These are phyloP conservation scores for Meganola albula DNA, from an alignment of 2,888 invertebrate species.

Conservation along the genomic window DNA sequence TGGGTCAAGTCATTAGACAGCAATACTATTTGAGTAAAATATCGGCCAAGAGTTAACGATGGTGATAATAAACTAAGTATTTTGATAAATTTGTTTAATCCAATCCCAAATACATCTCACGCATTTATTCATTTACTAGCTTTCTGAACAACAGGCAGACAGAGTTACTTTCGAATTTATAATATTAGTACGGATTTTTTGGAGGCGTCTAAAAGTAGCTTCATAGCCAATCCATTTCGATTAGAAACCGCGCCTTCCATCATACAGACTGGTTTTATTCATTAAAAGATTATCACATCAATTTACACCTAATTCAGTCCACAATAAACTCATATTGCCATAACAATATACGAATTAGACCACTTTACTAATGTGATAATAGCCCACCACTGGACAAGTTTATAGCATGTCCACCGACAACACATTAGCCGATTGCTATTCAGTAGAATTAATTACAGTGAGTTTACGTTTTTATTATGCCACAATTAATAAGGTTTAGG, in stretches of 20 bases:
- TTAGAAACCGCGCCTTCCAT: conserved; percentile 57
- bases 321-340: conserved; percentile 47
- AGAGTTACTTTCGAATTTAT: too few species aligned
- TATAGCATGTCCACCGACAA: conserved; percentile 27
- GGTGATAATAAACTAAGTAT: too few species aligned
- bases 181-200: too few species aligned
- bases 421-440: conserved; percentile 54
- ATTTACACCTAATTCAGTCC: conserved; percentile 50
- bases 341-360: conserved; percentile 36
- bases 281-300: conserved; percentile 40
- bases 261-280: conserved; percentile 54
- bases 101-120: too few species aligned
- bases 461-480: conserved; percentile 40
- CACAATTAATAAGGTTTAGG: conserved; percentile 28
- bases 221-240: conserved; percentile 28
- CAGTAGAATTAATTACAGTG: conserved; percentile 48
- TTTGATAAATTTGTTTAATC: too few species aligned
- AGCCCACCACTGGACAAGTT: conserved; percentile 25
- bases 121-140: too few species aligned
- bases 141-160: too few species aligned
- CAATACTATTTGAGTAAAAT: too few species aligned
- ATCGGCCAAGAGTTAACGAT: too few species aligned
- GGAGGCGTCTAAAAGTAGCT: too few species aligned
- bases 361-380: conserved; percentile 49
- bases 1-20: too few species aligned